Evolutionary conservation across 2,113 vertebrate genomes (phyloP).

Genomic region (Ia io): DNA sequence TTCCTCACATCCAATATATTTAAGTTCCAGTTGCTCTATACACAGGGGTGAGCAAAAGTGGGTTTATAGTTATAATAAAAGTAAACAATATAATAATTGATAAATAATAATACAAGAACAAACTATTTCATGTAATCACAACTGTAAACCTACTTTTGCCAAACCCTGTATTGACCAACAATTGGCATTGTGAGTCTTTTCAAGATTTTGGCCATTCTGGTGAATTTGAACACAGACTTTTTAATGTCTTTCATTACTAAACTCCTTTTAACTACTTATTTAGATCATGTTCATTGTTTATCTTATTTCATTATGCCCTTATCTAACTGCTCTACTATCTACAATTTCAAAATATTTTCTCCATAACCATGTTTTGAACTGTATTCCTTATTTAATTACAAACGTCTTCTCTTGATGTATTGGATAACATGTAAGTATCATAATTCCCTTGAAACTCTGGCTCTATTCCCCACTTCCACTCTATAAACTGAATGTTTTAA

Average conservation of each 20-base stretch:
- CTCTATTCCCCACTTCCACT: not conserved
- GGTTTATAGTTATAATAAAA: not conserved
- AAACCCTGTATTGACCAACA: not conserved
- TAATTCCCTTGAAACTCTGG: not conserved
- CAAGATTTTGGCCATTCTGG: not conserved
- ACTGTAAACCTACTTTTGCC: not conserved
- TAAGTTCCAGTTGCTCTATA: not conserved
- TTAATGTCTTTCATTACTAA: not conserved
- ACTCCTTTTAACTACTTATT: not conserved
- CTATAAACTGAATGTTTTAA: not conserved
- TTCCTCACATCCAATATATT: not conserved
- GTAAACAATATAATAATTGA: not conserved
- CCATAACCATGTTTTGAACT: not conserved
- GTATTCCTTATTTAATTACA: not conserved
- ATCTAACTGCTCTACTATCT: not conserved
- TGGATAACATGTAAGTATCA: not conserved
- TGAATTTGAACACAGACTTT: not conserved
- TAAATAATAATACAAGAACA: not conserved
- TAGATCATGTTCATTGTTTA: not conserved
- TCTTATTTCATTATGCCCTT: not conserved
- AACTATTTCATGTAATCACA: not conserved
- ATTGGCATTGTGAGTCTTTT: not conserved
- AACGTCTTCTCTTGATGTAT: not conserved
- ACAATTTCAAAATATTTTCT: not conserved
- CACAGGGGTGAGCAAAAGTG: not conserved